These are phyloP conservation scores for Trachymyrmex cornetzi DNA, from an alignment of 1,140 invertebrate genomes.

Conservation along the genomic window DNA sequence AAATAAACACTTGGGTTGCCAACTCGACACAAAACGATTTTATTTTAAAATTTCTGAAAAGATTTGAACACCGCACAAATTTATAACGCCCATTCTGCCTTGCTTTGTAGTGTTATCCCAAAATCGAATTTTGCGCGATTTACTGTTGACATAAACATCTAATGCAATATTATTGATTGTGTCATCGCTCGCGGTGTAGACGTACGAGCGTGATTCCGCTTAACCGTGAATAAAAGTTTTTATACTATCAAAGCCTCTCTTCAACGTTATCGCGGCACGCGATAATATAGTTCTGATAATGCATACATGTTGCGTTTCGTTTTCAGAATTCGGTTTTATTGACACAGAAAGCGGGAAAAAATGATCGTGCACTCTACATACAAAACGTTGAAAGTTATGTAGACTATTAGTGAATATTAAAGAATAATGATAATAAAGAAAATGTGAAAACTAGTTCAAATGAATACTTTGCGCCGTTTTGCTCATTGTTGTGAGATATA, in stretches of 20 bases:
- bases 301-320: conserved; percentile 5
- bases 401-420: background rate
- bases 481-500: background rate
- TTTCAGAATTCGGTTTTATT: conserved; percentile 20
- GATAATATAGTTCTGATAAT: conserved; percentile 48
- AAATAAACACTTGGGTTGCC: too few relatives aligned
- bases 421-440: background rate
- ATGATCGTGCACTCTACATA: background rate
- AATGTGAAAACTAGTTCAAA: background rate
- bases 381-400: background rate
- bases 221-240: conserved; percentile 50
- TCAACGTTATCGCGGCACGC: conserved; percentile 38
- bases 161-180: conserved; percentile 62
- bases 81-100: background rate
- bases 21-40: too few relatives aligned
- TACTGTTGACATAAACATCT: background rate
- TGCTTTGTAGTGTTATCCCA: background rate
- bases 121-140: conserved; percentile 7
- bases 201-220: conserved; percentile 27
- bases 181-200: conserved; percentile 56
- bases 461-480: background rate
- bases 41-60: too few relatives aligned
- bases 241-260: background rate
- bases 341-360: background rate
- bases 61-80: background rate